Percentiles rank a stretch among this genome's conserved stretches.
Conservation (phyloP, 2,888 invertebrate genomes). For the Dimorphilus gyrociliatus region DNA sequence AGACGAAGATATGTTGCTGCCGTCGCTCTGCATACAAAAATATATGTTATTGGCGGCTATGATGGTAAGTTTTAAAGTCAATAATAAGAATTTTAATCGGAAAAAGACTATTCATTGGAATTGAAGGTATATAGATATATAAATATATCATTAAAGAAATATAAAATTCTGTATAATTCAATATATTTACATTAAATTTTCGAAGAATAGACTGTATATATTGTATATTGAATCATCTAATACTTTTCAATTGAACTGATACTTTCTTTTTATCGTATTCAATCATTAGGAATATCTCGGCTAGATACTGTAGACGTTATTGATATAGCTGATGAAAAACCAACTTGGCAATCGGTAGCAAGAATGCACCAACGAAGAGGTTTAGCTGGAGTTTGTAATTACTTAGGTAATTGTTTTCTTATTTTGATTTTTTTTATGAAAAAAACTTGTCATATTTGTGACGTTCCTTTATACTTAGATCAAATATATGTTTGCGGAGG, state of each 20-base stretch:
- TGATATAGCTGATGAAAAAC: slow-evolving; percentile 22
- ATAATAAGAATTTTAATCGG: background rate
- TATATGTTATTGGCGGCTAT: slow-evolving; percentile 34
- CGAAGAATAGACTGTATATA: too few species aligned
- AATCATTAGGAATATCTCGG: slow-evolving; percentile 14
- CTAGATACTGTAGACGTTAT: slow-evolving; percentile 29
- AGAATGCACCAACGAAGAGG: slow-evolving; percentile 31
- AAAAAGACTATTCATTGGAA: too few species aligned
- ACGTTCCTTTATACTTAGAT: slow-evolving; percentile 15
- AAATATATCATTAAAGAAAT: too few species aligned
- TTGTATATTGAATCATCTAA: too few species aligned
- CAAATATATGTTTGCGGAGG: slow-evolving; percentile 35
- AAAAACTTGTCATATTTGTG: too few species aligned
- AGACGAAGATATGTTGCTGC: slow-evolving; percentile 31
- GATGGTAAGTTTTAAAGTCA: slow-evolving; percentile 30
- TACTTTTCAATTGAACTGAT: background rate
- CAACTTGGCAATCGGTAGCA: slow-evolving; percentile 24
- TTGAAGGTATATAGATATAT: background rate
- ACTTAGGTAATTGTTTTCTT: slow-evolving; percentile 24
- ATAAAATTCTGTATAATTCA: too few species aligned
- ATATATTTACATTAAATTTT: too few species aligned
- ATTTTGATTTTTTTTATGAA: too few species aligned
- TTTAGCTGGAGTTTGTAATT: slow-evolving; percentile 30
- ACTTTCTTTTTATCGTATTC: slow-evolving; percentile 4
- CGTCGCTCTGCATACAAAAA: slow-evolving; percentile 23